Evolutionary conservation across 2,888 invertebrate species (phyloP).

Genomic region (Perizoma affinitatum): DNA sequence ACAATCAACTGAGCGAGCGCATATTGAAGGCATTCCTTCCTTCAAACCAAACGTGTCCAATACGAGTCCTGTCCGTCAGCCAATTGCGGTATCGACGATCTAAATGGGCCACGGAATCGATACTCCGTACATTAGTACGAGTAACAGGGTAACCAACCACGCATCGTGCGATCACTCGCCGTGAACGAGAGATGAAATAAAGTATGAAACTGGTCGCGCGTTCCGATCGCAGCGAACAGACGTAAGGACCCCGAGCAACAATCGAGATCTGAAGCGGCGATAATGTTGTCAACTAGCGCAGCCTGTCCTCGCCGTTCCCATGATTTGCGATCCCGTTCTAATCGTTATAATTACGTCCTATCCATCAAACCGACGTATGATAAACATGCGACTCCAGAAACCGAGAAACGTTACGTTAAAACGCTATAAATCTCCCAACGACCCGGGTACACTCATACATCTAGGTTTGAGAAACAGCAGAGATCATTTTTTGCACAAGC

Average conservation of each 20-base stretch:
- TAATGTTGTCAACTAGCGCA: constrained; percentile 77
- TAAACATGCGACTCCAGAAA: constrained; percentile 64
- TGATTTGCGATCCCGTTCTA: constrained; percentile 81
- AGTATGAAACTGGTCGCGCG: constrained; percentile 68
- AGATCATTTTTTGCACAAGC: constrained; percentile 74
- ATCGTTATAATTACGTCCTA: constrained; percentile 80
- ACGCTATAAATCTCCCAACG: constrained; percentile 62
- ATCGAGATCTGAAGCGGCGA: constrained; percentile 76
- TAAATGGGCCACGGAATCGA: constrained; percentile 77
- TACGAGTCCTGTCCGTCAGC: constrained; percentile 69
- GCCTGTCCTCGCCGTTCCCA: constrained; percentile 77
- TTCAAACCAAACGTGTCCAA: constrained; percentile 60
- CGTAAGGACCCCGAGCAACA: constrained; percentile 65
- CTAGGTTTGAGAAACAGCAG: constrained; percentile 74
- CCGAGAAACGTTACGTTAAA: constrained; percentile 55
- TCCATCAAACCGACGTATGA: constrained; percentile 78
- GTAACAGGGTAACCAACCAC: constrained; percentile 63
- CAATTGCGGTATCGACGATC: constrained; percentile 72
- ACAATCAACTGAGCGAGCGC: constrained; percentile 54
- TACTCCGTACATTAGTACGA: constrained; percentile 58
- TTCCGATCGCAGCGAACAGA: constrained; percentile 48
- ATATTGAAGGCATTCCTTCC: constrained; percentile 62
- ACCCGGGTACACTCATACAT: constrained; percentile 38
- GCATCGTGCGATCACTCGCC: constrained; percentile 69
- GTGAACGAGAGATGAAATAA: constrained; percentile 71